phyloP scores from a whole-genome alignment of 1,140 invertebrate genomes.

The Nasonia longicornis region DNA sequence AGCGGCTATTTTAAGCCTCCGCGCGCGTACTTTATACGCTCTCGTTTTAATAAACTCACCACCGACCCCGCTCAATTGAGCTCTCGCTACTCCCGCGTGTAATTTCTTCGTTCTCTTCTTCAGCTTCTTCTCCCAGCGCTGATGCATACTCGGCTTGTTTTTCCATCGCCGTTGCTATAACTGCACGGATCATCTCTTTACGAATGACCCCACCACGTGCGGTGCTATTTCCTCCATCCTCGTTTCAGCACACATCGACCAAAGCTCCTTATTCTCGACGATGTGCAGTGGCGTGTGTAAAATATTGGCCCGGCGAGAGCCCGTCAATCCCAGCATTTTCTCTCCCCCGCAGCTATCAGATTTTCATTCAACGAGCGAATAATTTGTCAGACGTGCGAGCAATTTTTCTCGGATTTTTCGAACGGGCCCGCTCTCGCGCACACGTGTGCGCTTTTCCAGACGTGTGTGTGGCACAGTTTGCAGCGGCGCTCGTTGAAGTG shows the following conservation, averaged over 20 bases:
- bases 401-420: constrained; percentile 19
- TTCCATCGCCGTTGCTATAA: too few species aligned
- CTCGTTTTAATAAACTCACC: constrained; percentile 60
- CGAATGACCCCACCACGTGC: too few species aligned
- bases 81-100: constrained; percentile 50
- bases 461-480: constrained; percentile 5
- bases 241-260: too few species aligned
- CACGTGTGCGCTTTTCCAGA: constrained; percentile 12
- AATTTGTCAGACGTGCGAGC: neutral
- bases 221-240: too few species aligned
- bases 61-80: constrained; percentile 62
- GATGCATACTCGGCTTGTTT: neutral
- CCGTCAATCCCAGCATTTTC: too few species aligned
- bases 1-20: constrained; percentile 62
- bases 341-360: too few species aligned
- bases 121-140: neutral
- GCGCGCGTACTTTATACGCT: constrained; percentile 36
- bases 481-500: constrained; percentile 19
- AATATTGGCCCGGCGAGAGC: too few species aligned
- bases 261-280: too few species aligned
- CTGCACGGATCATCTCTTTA: too few species aligned
- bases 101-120: constrained; percentile 37
- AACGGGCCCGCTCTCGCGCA: neutral
- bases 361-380: too few species aligned
- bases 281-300: too few species aligned